Evolutionary conservation across 2,113 vertebrate species (phyloP).

Genomic region (Channa maculata): DNA sequence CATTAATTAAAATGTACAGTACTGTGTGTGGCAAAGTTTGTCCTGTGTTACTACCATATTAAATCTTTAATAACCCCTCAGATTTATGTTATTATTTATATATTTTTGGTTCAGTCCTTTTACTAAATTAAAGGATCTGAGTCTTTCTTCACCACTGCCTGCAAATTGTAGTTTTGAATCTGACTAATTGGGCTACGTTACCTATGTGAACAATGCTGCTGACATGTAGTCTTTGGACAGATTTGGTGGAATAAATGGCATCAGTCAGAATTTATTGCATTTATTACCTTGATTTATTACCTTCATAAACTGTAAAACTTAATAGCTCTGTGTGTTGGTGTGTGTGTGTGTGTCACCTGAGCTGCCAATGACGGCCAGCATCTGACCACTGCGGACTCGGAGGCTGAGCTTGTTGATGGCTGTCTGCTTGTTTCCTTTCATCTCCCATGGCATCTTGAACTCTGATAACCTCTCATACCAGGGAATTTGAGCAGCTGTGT

Average conservation of each 20-base stretch:
- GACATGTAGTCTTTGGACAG: no score
- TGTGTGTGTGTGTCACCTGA: constrained; percentile 83
- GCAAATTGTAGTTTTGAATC: background rate
- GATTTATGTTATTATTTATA: background rate
- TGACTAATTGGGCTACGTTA: background rate
- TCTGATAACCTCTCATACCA: constrained; percentile 93
- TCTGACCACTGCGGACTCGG: constrained; percentile 91
- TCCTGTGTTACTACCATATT: no score
- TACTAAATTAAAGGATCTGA: background rate
- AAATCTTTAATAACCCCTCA: no score
- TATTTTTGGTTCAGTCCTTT: background rate
- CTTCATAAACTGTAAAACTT: background rate
- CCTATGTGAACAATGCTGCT: no score
- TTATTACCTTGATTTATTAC: background rate
- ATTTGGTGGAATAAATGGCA: background rate
- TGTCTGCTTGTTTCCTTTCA: constrained; percentile 79
- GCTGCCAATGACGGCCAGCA: constrained; percentile 95
- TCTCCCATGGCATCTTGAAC: constrained; percentile 90
- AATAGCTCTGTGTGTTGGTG: background rate
- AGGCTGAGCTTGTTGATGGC: constrained; percentile 91
- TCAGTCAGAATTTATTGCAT: background rate
- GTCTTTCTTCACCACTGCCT: background rate
- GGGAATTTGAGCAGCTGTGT: constrained; percentile 89
- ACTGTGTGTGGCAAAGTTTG: no score
- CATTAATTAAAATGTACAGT: no score